phyloP scores from a whole-genome alignment of 2,113 vertebrate genomes.

The Phodopus roborovskii region DNA sequence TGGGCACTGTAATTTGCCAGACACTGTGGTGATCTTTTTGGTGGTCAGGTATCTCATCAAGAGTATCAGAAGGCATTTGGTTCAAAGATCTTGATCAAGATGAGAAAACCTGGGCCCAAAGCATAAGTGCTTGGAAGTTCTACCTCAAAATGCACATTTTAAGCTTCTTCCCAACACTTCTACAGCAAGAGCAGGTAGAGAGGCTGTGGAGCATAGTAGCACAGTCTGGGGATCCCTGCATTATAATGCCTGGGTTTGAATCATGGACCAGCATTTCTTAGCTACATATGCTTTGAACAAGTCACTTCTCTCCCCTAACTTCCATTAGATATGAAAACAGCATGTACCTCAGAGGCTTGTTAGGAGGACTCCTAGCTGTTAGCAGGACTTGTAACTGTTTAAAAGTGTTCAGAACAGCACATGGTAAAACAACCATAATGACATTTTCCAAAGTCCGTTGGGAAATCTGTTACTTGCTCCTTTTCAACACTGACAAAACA shows the following conservation, averaged over 20 bases:
- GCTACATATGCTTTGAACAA: neutral
- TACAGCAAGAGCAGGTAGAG: neutral
- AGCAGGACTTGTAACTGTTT: neutral
- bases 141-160: neutral
- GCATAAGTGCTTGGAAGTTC: neutral
- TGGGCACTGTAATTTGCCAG: neutral
- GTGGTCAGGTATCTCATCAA: neutral
- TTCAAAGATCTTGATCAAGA: neutral
- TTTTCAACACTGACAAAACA: neutral
- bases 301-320: neutral
- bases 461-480: neutral
- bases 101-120: neutral
- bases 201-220: neutral
- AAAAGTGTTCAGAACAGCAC: neutral
- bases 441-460: neutral
- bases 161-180: neutral
- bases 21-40: neutral
- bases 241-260: neutral
- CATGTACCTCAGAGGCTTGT: neutral
- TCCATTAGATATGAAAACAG: neutral
- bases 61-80: neutral
- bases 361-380: neutral
- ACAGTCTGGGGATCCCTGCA: neutral
- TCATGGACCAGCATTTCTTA: neutral
- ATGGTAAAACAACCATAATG: neutral